Percentiles rank a stretch among this genome's conserved stretches.
phyloP scores from a whole-genome alignment of 2,888 invertebrate genomes.

The Rotaria macrura region DNA sequence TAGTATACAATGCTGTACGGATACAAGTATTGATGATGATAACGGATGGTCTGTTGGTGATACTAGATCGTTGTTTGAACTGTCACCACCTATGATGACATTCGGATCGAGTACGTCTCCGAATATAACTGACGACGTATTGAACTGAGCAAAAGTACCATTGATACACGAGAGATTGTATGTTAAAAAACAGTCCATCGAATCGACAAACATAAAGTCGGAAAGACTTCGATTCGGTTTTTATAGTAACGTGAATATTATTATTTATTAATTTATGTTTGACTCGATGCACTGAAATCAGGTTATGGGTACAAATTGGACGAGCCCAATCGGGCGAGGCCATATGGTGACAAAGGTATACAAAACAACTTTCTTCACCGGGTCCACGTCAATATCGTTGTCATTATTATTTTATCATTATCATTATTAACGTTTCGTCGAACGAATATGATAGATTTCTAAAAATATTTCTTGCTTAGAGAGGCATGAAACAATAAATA shows the following conservation, averaged over 20 bases:
- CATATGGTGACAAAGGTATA: background rate
- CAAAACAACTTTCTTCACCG: background rate
- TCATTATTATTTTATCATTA: background rate
- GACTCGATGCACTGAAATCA: background rate
- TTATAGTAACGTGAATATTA: background rate
- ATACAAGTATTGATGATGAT: background rate
- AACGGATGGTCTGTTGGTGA: background rate
- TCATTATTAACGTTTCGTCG: background rate
- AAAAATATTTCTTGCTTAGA: background rate
- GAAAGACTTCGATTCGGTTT: background rate
- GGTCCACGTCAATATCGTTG: background rate
- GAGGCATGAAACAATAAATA: background rate
- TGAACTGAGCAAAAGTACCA: background rate
- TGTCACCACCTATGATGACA: background rate
- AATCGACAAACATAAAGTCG: background rate
- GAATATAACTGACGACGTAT: background rate
- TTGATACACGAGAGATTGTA: constrained; percentile 1
- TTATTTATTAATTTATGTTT: background rate
- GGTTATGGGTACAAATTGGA: background rate
- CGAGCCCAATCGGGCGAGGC: background rate
- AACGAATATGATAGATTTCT: background rate
- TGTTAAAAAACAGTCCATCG: constrained; percentile 22
- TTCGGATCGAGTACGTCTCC: background rate
- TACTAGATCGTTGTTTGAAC: background rate
- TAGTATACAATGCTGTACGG: background rate